Evolutionary conservation across 2,113 vertebrate species (phyloP).

Genomic region (Muntiacus reevesi): DNA sequence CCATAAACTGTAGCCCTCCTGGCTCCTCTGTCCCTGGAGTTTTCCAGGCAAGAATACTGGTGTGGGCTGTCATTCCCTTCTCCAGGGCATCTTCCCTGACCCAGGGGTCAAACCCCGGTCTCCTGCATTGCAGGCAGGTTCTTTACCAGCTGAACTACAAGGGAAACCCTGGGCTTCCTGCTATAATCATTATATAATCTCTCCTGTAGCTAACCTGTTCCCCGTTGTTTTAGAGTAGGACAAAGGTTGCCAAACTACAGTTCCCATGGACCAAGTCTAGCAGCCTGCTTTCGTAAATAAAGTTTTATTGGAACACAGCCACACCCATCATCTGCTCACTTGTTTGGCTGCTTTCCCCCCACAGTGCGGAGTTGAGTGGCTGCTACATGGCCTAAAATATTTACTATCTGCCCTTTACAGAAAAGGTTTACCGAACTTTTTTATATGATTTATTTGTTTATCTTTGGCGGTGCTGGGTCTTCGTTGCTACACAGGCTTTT

Average conservation of each 20-base stretch:
- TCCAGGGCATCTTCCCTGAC: neutral
- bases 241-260: neutral
- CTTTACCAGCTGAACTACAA: neutral
- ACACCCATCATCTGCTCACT: neutral
- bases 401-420: neutral
- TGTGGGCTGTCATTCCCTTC: neutral
- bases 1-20: neutral
- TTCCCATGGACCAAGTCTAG: neutral
- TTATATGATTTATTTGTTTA: neutral
- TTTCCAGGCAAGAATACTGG: neutral
- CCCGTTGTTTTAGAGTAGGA: neutral
- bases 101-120: neutral
- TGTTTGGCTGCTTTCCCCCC: neutral
- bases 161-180: neutral
- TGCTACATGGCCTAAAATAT: neutral
- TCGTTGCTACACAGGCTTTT: neutral
- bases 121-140: neutral
- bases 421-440: neutral
- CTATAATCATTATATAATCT: neutral
- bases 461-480: neutral
- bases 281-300: conserved; percentile 22
- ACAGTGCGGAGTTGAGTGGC: neutral
- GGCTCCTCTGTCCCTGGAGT: neutral
- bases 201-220: neutral
- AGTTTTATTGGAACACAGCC: neutral